phyloP scores from a whole-genome alignment of 2,797 vertebrate species.

The Onychomys arenicola region DNA sequence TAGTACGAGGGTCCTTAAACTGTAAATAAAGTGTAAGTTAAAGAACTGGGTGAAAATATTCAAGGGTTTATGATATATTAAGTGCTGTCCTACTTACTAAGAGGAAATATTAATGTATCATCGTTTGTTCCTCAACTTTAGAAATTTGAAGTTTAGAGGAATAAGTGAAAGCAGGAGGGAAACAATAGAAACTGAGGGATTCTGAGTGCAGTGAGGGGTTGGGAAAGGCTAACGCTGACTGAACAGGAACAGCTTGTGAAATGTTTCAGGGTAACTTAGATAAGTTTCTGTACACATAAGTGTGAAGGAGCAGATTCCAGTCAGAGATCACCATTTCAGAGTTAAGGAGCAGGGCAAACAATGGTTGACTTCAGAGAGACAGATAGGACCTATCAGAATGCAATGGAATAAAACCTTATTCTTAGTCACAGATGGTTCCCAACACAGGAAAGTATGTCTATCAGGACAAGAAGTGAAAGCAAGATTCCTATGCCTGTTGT shows the following conservation, averaged over 20 bases:
- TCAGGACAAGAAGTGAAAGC: background rate
- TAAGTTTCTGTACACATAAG: background rate
- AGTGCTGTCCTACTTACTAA: background rate
- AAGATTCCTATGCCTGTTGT: background rate
- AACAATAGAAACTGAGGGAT: background rate
- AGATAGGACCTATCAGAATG: background rate
- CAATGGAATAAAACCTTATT: background rate
- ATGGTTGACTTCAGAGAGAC: background rate
- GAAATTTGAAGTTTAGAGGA: background rate
- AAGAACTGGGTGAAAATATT: background rate
- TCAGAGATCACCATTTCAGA: background rate
- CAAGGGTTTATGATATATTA: background rate
- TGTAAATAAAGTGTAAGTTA: background rate
- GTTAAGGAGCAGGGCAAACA: background rate
- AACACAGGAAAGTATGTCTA: conserved; percentile 29
- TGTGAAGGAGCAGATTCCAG: background rate
- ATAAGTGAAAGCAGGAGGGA: background rate
- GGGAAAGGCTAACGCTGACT: background rate
- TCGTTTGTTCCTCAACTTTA: background rate
- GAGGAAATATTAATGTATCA: background rate
- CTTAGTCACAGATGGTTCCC: background rate
- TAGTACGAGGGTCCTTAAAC: background rate
- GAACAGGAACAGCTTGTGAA: background rate
- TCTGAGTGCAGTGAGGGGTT: background rate
- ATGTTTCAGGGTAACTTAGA: background rate